Percentiles rank a stretch among this genome's conserved stretches.
phyloP scores from a whole-genome alignment of 2,113 vertebrate species.

The Prionailurus viverrinus region DNA sequence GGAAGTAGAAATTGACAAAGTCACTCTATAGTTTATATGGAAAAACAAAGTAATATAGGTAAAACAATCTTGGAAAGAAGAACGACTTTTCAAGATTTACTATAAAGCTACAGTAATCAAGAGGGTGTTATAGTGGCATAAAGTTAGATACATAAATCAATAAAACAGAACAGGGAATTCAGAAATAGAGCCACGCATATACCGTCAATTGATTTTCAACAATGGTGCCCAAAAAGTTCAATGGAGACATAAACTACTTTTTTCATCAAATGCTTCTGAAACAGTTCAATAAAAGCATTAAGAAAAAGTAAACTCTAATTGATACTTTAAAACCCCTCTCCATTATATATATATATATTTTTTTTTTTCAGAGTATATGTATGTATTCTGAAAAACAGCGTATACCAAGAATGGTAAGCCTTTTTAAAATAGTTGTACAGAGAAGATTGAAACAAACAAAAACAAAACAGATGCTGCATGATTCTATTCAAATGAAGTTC shows the following conservation, averaged over 20 bases:
- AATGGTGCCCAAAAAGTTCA: neutral
- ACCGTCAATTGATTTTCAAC: neutral
- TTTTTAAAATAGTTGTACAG: neutral
- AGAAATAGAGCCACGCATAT: neutral
- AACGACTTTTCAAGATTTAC: neutral
- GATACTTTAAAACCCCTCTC: neutral
- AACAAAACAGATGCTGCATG: neutral
- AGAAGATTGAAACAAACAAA: neutral
- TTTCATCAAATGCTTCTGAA: neutral
- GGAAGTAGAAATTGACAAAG: neutral
- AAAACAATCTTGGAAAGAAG: neutral
- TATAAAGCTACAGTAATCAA: neutral
- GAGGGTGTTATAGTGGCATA: neutral
- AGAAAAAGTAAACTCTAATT: neutral
- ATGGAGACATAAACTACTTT: neutral
- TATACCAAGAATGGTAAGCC: neutral
- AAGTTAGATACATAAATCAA: neutral
- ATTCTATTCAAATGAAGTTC: neutral
- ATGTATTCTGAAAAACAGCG: neutral
- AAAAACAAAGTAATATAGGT: neutral
- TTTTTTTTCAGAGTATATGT: too few relatives aligned
- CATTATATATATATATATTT: too few relatives aligned
- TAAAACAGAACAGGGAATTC: neutral
- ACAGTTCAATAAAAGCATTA: neutral
- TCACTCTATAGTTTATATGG: neutral